Evolutionary conservation across 1,140 invertebrate species (phyloP).

Genomic region (Tachypleus tridentatus): DNA sequence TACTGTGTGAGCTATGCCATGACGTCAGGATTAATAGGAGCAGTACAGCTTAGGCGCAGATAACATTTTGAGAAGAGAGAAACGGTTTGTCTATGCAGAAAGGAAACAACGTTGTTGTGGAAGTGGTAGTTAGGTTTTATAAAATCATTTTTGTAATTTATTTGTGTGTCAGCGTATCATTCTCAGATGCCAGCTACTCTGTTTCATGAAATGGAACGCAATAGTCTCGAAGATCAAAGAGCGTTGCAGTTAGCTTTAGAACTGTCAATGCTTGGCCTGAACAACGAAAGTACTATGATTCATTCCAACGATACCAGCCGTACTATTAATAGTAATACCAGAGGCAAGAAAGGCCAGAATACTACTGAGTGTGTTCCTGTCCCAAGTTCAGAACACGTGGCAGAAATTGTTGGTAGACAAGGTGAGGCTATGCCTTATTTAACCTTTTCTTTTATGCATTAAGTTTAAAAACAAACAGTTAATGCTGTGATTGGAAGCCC

Average conservation of each 20-base stretch:
- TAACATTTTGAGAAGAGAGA: too few species aligned
- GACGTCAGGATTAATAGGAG: too few species aligned
- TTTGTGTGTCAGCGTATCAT: too few species aligned
- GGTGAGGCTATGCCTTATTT: constrained; percentile 48
- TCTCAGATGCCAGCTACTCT: constrained; percentile 59
- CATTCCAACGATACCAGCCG: constrained; percentile 48
- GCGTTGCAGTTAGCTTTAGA: constrained; percentile 82
- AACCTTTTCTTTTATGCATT: constrained; percentile 39
- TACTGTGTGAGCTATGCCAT: too few species aligned
- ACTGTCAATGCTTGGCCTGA: constrained; percentile 67
- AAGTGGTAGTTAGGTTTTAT: too few species aligned
- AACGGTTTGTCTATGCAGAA: too few species aligned
- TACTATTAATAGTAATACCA: constrained; percentile 28
- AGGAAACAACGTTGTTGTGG: too few species aligned
- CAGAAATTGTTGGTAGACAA: constrained; percentile 99
- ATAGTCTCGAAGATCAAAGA: constrained; percentile 63
- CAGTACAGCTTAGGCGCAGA: too few species aligned
- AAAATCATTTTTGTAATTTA: too few species aligned
- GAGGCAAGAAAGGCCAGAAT: constrained; percentile 81
- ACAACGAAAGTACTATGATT: constrained; percentile 27
- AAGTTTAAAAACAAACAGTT: constrained; percentile 95
- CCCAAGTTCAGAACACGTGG: constrained; percentile 97
- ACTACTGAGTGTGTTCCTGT: constrained; percentile 99
- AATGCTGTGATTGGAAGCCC: too few species aligned
- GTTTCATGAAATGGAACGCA: constrained; percentile 57